Base-by-base conservation (phyloP, 2,797 vertebrate species). In the Manis crassicaudata region DNA sequence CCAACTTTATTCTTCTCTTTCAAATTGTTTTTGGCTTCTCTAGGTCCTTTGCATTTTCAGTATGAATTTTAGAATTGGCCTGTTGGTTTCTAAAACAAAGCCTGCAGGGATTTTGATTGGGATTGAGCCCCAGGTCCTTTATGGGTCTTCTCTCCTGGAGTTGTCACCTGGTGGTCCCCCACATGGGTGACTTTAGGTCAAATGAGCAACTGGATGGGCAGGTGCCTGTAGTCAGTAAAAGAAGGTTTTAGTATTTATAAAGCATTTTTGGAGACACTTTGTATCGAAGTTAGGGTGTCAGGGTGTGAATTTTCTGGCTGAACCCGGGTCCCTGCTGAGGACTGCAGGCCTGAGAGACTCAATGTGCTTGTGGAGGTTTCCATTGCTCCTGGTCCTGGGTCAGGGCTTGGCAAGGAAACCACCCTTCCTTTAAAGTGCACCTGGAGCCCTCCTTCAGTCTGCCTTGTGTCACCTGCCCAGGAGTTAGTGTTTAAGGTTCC, bases 91-190 rank as follows among this genome's bases (percentile, higher is more conserved):
- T 56, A 52, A 50, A 65, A 46, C 86, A 70, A 60, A 94, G 82
- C 82, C 92, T 72, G 54, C 46, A 83, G 79, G 82, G 90, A 46
- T 21, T 79, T 16, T 12, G 37, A 60, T 40, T 79, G 63, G 84
- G 65, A 43, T 25, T 5, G 35, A 79, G 58, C 35, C 68, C 89
- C 77, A 5, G 6, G 0, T 37, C n/a, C 85, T 88, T 56, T 8
- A 12, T 1, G 17, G 37, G 6, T 27, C 27, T 46, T 43, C 35
- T 86, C 46, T 63, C 58, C 77, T 52, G n/a, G 77, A 37, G 32
- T 9, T 20, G 23, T 62, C 37, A 8, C 56, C 85, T 88, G 80
- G 9, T 2, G 6, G 27, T 32, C 32, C 43, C 4, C 58, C 9
- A 14, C 46, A 6, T 3, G 4, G 23, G 2, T 23, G 58, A 52